Evolutionary conservation across 2,113 vertebrate species (phyloP).

Genomic region (Abramis brama): DNA sequence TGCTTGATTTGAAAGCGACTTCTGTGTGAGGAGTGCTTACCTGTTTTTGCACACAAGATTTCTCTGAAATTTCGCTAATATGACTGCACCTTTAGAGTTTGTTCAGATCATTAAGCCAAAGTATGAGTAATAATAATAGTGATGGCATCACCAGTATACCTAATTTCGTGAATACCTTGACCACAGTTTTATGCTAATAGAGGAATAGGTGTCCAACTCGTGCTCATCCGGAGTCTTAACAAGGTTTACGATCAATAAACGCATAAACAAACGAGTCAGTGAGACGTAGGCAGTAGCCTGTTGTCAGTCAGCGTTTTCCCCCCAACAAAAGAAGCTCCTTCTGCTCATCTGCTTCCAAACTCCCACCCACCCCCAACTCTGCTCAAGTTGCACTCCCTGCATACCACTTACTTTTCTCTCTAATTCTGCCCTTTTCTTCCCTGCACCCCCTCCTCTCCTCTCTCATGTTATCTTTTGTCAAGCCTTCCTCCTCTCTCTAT

Average conservation of each 20-base stretch:
- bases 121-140: slow-evolving; percentile 7
- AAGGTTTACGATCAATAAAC: slow-evolving; percentile 62
- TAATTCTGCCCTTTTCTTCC: not conserved
- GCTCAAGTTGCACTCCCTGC: slow-evolving; percentile 43
- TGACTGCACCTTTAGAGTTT: not conserved
- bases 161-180: not conserved
- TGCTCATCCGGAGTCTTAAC: slow-evolving; percentile 55
- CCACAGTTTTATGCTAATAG: slow-evolving; percentile 17
- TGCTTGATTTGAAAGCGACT: not conserved
- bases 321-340: slow-evolving; percentile 40
- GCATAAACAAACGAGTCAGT: slow-evolving; percentile 64
- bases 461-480: slow-evolving; percentile 37
- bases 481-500: slow-evolving; percentile 25
- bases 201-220: slow-evolving; percentile 48
- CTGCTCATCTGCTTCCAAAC: slow-evolving; percentile 12
- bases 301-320: slow-evolving; percentile 42
- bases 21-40: not conserved
- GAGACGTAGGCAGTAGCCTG: slow-evolving; percentile 37
- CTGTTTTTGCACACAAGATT: not conserved
- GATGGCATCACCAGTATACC: not conserved
- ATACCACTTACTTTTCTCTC: slow-evolving; percentile 33
- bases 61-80: too few relatives aligned
- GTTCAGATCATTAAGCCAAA: not conserved
- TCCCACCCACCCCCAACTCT: slow-evolving; percentile 29
- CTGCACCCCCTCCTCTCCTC: not conserved